Base-by-base conservation (phyloP, 2,797 vertebrate species). In the Chelmon rostratus region DNA sequence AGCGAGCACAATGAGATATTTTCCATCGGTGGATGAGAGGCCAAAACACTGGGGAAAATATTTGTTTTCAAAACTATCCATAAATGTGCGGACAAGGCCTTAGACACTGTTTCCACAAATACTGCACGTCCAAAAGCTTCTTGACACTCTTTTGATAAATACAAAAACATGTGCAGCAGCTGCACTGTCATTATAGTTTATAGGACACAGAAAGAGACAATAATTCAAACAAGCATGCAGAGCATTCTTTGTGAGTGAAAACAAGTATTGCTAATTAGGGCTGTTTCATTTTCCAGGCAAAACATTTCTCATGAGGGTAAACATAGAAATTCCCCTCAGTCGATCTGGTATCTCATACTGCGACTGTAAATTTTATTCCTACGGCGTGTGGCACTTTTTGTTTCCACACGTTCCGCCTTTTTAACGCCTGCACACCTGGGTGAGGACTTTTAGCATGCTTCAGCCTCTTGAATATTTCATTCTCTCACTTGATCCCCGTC, bases 401-500 rank as follows among this genome's bases (percentile, higher is more conserved):
- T 44, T 65, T 65, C 3, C 6, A 35, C 37, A 59, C 10, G 28
- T 31, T 47, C 9, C 37, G 67, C 15, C 16, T 16, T 37, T 59
- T n/a, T 28, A 13, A 1, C 21, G 44, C 5, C 8, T 25, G 19
- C 9, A 4, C 35, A 46, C 57, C 28, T 35, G 15, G 13, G 31
- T 52, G 23, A 63, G 40, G 25, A 53, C 0, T 38, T 42, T 38
- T 11, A 58, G 28, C 58, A 3, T 1, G 37, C 15, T 8, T 68
- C 68, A 5, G 6, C n/a, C 42, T 79, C 44, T 72, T 84, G 70
- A 69, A 78, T 81, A 50, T 68, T 72, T 73, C 13, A 77, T 57
- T 18, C 1, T 63, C 28, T 37, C 21, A 4, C n/a, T 31, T 33
- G n/a, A 52, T 49, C 23, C 4, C 13, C 13, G 3, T 53, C 44